These are phyloP conservation scores for Ispidina picta DNA, from an alignment of 2,797 vertebrate genomes.

Conservation along the genomic window DNA sequence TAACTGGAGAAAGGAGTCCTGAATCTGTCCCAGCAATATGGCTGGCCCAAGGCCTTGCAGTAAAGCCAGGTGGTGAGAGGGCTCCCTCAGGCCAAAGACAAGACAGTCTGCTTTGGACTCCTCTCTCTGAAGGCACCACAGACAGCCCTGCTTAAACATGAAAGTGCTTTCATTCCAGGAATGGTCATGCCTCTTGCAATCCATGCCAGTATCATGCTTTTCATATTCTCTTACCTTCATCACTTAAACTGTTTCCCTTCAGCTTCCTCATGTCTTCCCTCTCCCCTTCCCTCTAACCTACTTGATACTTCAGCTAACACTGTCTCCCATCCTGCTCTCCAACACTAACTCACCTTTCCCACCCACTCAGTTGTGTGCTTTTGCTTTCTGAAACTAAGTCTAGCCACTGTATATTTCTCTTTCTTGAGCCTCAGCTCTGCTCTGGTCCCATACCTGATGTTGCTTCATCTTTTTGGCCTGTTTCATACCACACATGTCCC, in stretches of 20 bases:
- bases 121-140: conserved; percentile 4
- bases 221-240: conserved; percentile 50
- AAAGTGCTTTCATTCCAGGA: conserved; percentile 52
- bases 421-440: not conserved
- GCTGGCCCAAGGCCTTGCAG: conserved; percentile 14
- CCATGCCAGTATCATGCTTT: conserved; percentile 68
- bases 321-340: not conserved
- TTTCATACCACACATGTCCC: not conserved
- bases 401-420: not conserved
- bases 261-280: not conserved
- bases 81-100: not conserved
- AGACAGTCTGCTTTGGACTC: not conserved
- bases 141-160: conserved; percentile 11
- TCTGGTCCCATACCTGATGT: not conserved
- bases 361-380: not conserved
- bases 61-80: conserved; percentile 15
- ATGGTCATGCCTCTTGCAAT: conserved; percentile 63
- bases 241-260: conserved; percentile 41
- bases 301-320: not conserved
- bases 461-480: not conserved
- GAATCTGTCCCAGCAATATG: not conserved
- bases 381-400: not conserved
- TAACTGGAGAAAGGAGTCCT: conserved; percentile 6
- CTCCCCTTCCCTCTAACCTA: not conserved
- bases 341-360: not conserved